phyloP scores from a whole-genome alignment of 2,797 vertebrate genomes.

The Macroramphosus scolopax region DNA sequence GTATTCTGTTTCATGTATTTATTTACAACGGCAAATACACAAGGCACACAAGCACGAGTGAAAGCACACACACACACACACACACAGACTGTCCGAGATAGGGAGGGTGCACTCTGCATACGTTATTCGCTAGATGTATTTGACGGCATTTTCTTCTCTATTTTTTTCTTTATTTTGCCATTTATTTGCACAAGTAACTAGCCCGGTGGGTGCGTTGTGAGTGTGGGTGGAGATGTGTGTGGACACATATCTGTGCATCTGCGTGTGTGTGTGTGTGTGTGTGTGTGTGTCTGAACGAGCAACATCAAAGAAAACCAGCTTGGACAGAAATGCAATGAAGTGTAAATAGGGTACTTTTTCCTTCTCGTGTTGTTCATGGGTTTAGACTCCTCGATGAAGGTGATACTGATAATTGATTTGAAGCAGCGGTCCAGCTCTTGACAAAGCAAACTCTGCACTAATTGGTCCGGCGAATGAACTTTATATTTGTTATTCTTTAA shows the following conservation, averaged over 20 bases:
- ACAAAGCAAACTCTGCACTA: slow-evolving; percentile 64
- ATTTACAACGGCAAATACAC: slow-evolving; percentile 6
- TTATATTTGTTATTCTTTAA: slow-evolving; percentile 11
- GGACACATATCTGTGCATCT: slow-evolving; percentile 20
- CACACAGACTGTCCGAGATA: slow-evolving; percentile 17
- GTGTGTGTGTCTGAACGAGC: slow-evolving; percentile 14
- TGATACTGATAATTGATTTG: slow-evolving; percentile 63
- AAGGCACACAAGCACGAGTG: slow-evolving; percentile 3
- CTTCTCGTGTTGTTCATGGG: slow-evolving; percentile 9
- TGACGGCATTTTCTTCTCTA: slow-evolving; percentile 19
- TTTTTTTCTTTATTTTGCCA: slow-evolving; percentile 6
- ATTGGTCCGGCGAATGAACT: slow-evolving; percentile 64
- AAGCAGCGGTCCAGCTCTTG: slow-evolving; percentile 56
- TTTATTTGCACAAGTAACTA: slow-evolving; percentile 24
- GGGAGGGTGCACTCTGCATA: slow-evolving; percentile 17
- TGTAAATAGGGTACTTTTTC: slow-evolving; percentile 42
- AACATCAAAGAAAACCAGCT: slow-evolving; percentile 47
- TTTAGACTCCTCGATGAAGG: slow-evolving; percentile 49
- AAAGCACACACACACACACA: slow-evolving; percentile 2
- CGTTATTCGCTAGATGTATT: slow-evolving; percentile 13
- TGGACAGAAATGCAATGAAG: slow-evolving; percentile 60
- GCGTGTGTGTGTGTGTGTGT: slow-evolving; percentile 11
- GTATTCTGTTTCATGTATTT: slow-evolving; percentile 21
- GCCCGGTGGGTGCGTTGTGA: slow-evolving; percentile 19
- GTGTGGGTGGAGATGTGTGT: slow-evolving; percentile 42